A percentile compares a stretch with the other conserved stretches of the same genome.
These are phyloP conservation scores for Bettongia penicillata DNA, from an alignment of 2,113 vertebrate genomes.

Conservation along the genomic window DNA sequence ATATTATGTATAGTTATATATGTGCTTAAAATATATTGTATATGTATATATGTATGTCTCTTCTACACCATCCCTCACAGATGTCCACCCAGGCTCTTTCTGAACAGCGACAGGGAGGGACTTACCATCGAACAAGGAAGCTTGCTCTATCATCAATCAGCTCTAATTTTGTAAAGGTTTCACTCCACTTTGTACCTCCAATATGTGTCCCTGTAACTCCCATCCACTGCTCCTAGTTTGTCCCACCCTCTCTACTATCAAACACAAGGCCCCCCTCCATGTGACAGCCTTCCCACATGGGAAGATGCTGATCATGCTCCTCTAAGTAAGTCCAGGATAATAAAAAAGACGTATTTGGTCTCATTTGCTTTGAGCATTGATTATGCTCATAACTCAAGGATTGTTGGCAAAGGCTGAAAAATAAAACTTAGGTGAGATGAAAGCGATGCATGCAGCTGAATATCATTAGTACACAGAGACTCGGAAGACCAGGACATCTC, in stretches of 20 bases:
- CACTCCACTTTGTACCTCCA: neutral
- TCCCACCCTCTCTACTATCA: neutral
- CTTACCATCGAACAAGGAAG: neutral
- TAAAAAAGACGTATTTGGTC: neutral
- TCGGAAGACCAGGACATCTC: neutral
- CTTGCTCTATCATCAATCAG: neutral
- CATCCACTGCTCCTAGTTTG: neutral
- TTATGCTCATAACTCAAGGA: neutral
- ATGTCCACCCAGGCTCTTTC: neutral
- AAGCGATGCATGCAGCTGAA: neutral
- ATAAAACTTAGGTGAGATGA: conserved; percentile 1
- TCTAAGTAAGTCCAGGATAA: neutral
- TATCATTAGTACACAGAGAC: neutral
- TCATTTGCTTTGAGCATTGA: neutral
- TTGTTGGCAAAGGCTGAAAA: neutral
- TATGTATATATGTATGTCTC: neutral
- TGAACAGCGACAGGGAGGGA: neutral
- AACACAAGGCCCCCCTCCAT: neutral
- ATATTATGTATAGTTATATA: too few relatives aligned
- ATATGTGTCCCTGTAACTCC: neutral
- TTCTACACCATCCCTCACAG: neutral
- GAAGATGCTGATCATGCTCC: neutral
- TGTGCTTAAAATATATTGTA: too few relatives aligned
- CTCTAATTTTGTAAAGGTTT: neutral
- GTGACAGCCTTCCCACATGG: neutral